Evolutionary conservation across 2,888 invertebrate genomes (phyloP).

Genomic region (Apotomis capreana): DNA sequence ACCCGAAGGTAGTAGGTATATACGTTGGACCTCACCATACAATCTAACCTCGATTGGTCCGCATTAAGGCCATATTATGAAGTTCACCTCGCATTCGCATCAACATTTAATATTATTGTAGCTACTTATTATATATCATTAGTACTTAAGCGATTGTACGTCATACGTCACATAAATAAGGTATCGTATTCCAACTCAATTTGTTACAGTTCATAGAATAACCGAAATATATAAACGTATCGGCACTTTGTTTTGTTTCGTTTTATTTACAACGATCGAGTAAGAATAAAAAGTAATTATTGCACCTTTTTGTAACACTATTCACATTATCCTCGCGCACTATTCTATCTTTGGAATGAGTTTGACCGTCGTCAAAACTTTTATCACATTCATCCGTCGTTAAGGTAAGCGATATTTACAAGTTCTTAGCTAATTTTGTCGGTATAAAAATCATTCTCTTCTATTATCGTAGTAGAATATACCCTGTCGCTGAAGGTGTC

Average conservation of each 20-base stretch:
- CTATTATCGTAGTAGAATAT: constrained; percentile 72
- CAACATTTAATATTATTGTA: constrained; percentile 43
- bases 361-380: constrained; percentile 59
- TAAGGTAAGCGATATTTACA: constrained; percentile 59
- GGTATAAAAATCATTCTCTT: constrained; percentile 62
- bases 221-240: constrained; percentile 45
- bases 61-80: constrained; percentile 70
- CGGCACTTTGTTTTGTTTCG: constrained; percentile 43
- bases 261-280: constrained; percentile 30
- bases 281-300: constrained; percentile 46
- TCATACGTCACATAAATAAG: constrained; percentile 32
- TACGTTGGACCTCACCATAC: constrained; percentile 53
- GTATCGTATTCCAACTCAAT: constrained; percentile 42
- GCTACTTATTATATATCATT: constrained; percentile 33
- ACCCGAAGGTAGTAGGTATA: constrained; percentile 46
- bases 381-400: constrained; percentile 63
- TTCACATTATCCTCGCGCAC: constrained; percentile 57
- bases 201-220: constrained; percentile 51
- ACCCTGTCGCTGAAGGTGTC: constrained; percentile 77
- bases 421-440: constrained; percentile 60
- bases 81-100: constrained; percentile 49
- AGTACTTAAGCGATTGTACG: constrained; percentile 38
- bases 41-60: constrained; percentile 73
- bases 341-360: constrained; percentile 75
- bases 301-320: constrained; percentile 65